Base-by-base conservation (phyloP, 2,888 invertebrate genomes). In the Caenorhabditis japonica region DNA sequence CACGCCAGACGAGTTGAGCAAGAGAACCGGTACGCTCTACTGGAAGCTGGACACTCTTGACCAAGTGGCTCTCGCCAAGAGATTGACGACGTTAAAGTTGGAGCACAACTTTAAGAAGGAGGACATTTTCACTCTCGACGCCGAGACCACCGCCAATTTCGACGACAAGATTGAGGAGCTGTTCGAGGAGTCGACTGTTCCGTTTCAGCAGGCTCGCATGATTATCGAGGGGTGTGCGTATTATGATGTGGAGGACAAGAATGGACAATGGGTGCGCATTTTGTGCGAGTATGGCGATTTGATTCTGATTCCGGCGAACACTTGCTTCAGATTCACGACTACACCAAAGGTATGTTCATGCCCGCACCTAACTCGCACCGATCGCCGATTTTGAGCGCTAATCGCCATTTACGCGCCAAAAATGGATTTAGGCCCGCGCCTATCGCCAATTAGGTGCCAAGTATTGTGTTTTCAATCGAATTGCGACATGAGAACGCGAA, bases 231-330 rank as follows among this genome's bases (percentile, higher is more conserved):
- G 86, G 15, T 64, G 75, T 8, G 84, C 84, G 7, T 86, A 86
- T 53, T 86, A 81, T 58, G 86, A 86, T 52, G 83, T 86, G 10
- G 86, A 86, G 62, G 82, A 81, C 58, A 83, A 78, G 62, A 77
- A 91, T 17, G 96, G 97, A 86, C 90, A 92, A 74, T 97, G 97
- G 97, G 93, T 97, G 80, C 92, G 97, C 49, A 93, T 97, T 68
- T 91, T 92, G 80, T 93, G 95, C 10, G 89, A 89, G 1, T 90
- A 92, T 1, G 95, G 95, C 0, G 97, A 97, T 89, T 90, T 97
- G 90, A 91, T 97, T 73, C 91, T 97, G 71, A 92, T 97, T 72
- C 97, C 97, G 0, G 92, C 94, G 71, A 97, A 96, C 23, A 95
- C 95, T 81, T 96, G 96, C 89, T 96, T 97, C 88, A 91, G 97